These are phyloP conservation scores for Ischnura elegans DNA, from an alignment of 2,888 invertebrate species.

Conservation along the genomic window DNA sequence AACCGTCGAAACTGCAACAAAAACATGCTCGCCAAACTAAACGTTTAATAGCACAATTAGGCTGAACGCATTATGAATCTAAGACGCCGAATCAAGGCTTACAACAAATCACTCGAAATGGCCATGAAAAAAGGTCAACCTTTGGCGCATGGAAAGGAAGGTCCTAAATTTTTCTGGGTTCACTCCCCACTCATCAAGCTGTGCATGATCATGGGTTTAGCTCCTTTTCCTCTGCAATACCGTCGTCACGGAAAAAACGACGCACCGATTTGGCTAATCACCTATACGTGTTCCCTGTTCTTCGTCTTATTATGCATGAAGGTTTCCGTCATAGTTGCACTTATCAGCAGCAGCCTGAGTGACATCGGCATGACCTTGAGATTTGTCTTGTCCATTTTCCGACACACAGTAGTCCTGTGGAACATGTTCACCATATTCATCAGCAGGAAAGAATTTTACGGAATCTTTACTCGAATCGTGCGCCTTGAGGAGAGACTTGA, in stretches of 20 bases:
- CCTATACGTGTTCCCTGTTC: background rate
- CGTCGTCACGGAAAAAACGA: background rate
- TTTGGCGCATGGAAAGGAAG: background rate
- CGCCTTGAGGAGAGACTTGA: background rate
- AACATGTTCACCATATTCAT: background rate
- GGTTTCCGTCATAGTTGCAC: background rate
- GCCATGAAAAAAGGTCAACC: background rate
- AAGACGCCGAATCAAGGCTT: background rate
- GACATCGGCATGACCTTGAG: background rate
- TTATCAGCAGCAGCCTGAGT: background rate
- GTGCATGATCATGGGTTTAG: background rate
- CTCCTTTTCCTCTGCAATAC: background rate
- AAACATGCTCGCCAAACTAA: too few relatives aligned
- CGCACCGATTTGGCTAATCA: background rate
- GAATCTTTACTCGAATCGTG: background rate
- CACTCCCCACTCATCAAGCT: background rate
- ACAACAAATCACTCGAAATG: background rate
- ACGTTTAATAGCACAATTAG: background rate
- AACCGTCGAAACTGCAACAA: too few relatives aligned
- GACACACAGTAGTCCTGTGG: background rate
- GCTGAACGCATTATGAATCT: background rate
- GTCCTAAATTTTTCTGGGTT: background rate
- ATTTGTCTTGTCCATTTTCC: background rate
- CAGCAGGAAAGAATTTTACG: background rate
- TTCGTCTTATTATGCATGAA: background rate